phyloP scores from a whole-genome alignment of 64 coral and sea anemone species.

The Stichodactyla helianthus region DNA sequence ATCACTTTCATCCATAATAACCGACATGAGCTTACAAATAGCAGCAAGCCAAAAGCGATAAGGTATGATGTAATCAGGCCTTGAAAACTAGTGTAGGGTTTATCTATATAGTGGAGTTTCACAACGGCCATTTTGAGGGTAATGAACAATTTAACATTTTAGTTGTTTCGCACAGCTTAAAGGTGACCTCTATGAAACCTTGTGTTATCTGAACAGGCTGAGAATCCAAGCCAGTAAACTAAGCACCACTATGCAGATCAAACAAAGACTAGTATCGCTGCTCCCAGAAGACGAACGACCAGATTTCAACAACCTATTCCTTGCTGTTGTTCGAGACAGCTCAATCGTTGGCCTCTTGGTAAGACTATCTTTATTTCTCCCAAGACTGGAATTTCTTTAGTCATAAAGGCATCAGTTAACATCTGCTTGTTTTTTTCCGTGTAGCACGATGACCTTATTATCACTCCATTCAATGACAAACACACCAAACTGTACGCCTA shows the following conservation, averaged over 20 bases:
- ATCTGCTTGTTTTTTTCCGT: neutral
- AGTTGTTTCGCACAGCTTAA: no score
- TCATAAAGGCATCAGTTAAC: no score
- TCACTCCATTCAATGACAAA: slow-evolving; percentile 33
- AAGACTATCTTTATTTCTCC: neutral
- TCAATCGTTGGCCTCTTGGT: slow-evolving; percentile 27
- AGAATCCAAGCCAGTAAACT: slow-evolving; percentile 33
- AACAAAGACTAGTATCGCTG: slow-evolving; percentile 31
- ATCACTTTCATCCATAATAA: slow-evolving; percentile 4
- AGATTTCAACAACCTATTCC: slow-evolving; percentile 12
- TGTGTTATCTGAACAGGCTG: slow-evolving; percentile 24
- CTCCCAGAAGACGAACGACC: slow-evolving; percentile 11
- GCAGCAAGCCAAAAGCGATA: slow-evolving; percentile 21
- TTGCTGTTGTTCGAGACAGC: slow-evolving; percentile 29
- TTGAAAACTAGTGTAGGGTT: neutral
- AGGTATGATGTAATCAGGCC: neutral
- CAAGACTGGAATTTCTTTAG: no score
- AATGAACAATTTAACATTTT: no score
- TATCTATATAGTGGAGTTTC: no score
- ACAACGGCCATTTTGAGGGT: no score
- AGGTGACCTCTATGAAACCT: no score
- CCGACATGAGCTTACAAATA: neutral
- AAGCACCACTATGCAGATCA: slow-evolving; percentile 43
- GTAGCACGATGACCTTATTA: slow-evolving; percentile 15
- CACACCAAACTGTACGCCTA: slow-evolving; percentile 34